Evolutionary conservation across 2,888 invertebrate genomes (phyloP).

Genomic region (Neoscelio sp.): DNA sequence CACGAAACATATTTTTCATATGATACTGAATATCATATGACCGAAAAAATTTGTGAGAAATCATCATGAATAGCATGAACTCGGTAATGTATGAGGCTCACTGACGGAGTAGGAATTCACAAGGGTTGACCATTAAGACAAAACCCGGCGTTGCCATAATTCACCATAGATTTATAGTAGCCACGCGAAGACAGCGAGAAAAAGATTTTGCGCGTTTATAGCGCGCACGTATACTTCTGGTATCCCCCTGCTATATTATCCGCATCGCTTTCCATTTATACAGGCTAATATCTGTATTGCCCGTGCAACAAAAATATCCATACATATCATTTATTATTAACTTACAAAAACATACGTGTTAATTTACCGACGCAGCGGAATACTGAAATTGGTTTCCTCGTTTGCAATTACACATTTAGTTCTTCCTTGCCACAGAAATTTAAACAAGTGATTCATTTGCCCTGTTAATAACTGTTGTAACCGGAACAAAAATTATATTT

Average conservation of each 20-base stretch:
- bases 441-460: no score
- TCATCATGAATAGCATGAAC: constrained; percentile 33
- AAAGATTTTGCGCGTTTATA: constrained; percentile 39
- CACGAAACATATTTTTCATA: background rate
- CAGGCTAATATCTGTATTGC: constrained; percentile 27
- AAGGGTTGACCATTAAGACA: constrained; percentile 81
- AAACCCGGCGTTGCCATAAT: constrained; percentile 80
- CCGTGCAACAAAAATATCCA: constrained; percentile 36
- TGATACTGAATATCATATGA: background rate
- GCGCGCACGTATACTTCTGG: constrained; percentile 54
- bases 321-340: constrained; percentile 44
- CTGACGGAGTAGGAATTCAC: constrained; percentile 77
- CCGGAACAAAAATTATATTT: no score
- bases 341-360: constrained; percentile 32
- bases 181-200: constrained; percentile 70
- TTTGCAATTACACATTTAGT: constrained; percentile 12
- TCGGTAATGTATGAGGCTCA: constrained; percentile 47
- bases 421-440: background rate
- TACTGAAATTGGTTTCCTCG: constrained; percentile 26
- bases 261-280: constrained; percentile 36
- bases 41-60: constrained; percentile 27
- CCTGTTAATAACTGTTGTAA: no score
- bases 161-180: constrained; percentile 81
- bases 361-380: constrained; percentile 31
- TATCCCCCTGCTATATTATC: constrained; percentile 37